Evolutionary conservation across 2,888 invertebrate genomes (phyloP).

Genomic region (Eugnorisma glareosa): DNA sequence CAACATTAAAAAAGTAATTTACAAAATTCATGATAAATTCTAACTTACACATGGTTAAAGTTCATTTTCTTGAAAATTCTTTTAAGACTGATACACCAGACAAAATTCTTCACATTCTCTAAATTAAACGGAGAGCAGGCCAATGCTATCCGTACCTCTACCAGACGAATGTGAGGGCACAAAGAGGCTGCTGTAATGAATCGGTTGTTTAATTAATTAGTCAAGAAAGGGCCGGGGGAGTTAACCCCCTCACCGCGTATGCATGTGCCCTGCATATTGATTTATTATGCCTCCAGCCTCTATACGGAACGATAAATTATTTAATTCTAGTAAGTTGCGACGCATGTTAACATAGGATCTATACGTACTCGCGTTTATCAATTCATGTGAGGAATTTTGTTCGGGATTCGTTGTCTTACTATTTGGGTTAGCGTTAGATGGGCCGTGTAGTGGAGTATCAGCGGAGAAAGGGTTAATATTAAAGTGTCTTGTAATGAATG

Average conservation of each 20-base stretch:
- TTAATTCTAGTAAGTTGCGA: constrained; percentile 88
- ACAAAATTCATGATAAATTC: background rate
- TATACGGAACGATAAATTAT: constrained; percentile 87
- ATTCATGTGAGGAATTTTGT: constrained; percentile 56
- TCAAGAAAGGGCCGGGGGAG: constrained; percentile 88
- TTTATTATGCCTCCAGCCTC: constrained; percentile 87
- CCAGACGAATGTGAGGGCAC: constrained; percentile 89
- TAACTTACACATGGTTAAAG: background rate
- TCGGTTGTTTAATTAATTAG: constrained; percentile 95
- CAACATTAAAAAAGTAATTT: background rate
- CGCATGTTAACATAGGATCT: constrained; percentile 78
- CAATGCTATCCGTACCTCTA: constrained; percentile 79
- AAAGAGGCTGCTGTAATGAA: constrained; percentile 92
- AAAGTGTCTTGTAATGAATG: constrained; percentile 3
- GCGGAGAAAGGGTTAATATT: constrained; percentile 29
- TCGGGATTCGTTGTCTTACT: constrained; percentile 39
- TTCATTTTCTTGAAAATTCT: too few relatives aligned
- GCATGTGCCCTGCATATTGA: constrained; percentile 90
- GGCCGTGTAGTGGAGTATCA: constrained; percentile 5
- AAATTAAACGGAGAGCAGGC: constrained; percentile 22
- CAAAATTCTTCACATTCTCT: background rate
- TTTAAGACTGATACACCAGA: background rate
- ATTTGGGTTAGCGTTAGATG: constrained; percentile 19
- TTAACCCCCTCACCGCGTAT: constrained; percentile 77
- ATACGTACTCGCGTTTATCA: constrained; percentile 58